Conservation (phyloP, 2,113 vertebrate genomes). For the Bungarus multicinctus region DNA sequence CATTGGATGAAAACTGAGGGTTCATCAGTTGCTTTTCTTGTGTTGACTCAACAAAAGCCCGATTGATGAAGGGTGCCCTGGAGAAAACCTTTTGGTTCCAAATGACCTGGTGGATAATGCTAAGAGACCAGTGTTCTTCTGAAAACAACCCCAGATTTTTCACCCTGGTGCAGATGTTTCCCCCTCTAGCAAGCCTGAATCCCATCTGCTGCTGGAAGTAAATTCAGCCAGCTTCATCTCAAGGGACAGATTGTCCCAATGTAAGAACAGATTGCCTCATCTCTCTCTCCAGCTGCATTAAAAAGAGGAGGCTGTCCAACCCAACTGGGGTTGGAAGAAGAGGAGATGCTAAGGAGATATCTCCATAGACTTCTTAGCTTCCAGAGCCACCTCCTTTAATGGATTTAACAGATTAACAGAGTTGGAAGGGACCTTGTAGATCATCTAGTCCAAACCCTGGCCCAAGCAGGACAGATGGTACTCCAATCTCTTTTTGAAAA, state of each 20-base stretch:
- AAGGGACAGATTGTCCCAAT: background rate
- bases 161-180: background rate
- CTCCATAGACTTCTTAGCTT: background rate
- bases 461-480: too few species aligned
- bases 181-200: constrained; percentile 36
- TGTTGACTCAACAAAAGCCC: constrained; percentile 23
- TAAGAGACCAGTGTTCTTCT: constrained; percentile 1
- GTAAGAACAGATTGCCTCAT: background rate
- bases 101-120: background rate
- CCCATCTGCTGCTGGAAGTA: constrained; percentile 31
- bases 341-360: background rate
- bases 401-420: too few species aligned
- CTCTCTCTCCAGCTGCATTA: background rate
- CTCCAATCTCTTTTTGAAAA: too few species aligned
- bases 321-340: background rate
- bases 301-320: background rate
- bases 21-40: background rate
- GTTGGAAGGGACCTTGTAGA: too few species aligned
- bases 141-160: background rate
- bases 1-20: background rate
- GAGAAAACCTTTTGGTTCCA: background rate
- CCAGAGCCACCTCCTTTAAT: background rate
- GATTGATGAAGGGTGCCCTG: rapidly evolving
- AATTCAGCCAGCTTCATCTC: background rate
- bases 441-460: too few species aligned